Percentiles rank a stretch among this genome's conserved stretches.
Conservation (phyloP, 2,797 vertebrate species). For the Enteromius afrohamiltoni region DNA sequence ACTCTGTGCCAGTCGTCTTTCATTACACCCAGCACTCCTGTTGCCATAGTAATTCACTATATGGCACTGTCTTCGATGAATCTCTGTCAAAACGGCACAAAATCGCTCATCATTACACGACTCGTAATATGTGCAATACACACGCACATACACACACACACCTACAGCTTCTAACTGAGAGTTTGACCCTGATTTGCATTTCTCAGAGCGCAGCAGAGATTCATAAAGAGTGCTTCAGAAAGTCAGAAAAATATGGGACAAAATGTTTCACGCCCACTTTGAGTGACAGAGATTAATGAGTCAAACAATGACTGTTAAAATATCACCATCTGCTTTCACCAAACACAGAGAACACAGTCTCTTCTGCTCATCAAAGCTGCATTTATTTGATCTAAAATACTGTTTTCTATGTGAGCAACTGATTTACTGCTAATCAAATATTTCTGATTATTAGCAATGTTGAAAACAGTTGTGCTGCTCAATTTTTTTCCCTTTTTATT, state of each 20-base stretch:
- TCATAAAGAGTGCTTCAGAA: neutral
- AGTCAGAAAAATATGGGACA: neutral
- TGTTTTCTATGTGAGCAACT: neutral
- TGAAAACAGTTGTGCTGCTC: neutral
- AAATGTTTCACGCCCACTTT: constrained; percentile 5
- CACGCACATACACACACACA: neutral
- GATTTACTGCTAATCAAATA: neutral
- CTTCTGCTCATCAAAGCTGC: neutral
- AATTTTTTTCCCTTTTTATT: neutral
- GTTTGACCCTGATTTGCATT: neutral
- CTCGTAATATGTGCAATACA: neutral
- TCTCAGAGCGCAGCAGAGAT: neutral
- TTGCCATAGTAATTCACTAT: constrained; percentile 37
- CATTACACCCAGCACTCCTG: constrained; percentile 8
- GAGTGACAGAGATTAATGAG: constrained; percentile 30
- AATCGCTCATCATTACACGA: neutral
- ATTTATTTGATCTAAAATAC: neutral
- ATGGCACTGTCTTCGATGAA: constrained; percentile 10
- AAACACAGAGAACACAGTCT: neutral
- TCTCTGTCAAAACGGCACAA: constrained; percentile 7
- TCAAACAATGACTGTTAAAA: constrained; percentile 24
- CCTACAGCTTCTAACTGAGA: neutral
- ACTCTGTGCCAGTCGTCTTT: constrained; percentile 7
- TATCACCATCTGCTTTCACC: constrained; percentile 10
- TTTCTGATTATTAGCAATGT: neutral